Evolutionary conservation across 2,113 vertebrate species (phyloP), one percentile per base, ranked within the genome.

Genomic region (Forbesichthys agassizii): DNA sequence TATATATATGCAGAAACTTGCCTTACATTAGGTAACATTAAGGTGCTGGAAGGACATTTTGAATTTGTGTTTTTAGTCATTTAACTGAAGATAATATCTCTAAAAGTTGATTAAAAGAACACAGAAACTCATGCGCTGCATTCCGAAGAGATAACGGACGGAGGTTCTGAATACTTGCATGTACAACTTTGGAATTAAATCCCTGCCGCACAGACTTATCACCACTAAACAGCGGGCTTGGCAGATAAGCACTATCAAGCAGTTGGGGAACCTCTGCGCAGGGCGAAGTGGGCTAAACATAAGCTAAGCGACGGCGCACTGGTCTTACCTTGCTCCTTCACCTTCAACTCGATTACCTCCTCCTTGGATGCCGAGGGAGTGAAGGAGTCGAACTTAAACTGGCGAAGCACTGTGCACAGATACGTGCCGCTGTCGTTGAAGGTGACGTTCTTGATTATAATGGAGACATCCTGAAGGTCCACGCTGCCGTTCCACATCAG

Each of bases 381-480:
- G 77, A 96, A 97, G 4, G 88, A 91, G 80, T 94, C 94, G 12
- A 96, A 99, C 71, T 84, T 86, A 59, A 98, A 98, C 73, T 92
- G 77, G 9, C 97, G 94, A 42, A 79, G 86, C 70, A 98, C 93
- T 0, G 88, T 75, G 74, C 98, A 99, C 64, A 93, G 93, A 69
- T 96, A 99, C 58, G 88, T 42, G 14, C 98, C 98, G 0, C 92
- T 94, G 73, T 99, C 98, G 0, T 95, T 93, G 20, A 86, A 71
- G 10, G 93, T 94, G 69, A 98, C 90, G 0, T 97, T 96, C 1
- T 73, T 33, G 73, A 99, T 95, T 0, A 89, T 82, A 82, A 99
- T 95, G 84, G 98, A 98, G 11, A 99, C 84, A 0, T 99, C 97
- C 79, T 99, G 98, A 71, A 98, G 87, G 81, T 99, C 98, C 61